phyloP scores from a whole-genome alignment of 2,797 vertebrate species.

The Pseudomugil gertrudae region DNA sequence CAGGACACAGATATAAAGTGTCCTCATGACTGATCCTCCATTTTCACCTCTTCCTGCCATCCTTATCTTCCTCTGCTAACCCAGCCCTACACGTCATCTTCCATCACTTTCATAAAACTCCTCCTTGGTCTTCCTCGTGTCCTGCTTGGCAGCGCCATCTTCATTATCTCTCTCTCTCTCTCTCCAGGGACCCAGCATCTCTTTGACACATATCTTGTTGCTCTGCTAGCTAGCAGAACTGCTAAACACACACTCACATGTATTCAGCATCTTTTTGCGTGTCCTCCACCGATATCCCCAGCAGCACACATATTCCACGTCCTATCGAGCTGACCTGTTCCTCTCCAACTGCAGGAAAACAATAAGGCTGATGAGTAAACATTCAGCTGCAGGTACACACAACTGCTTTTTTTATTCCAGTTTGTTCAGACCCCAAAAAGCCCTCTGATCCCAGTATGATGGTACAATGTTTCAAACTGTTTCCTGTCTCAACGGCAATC shows the following conservation, averaged over 20 bases:
- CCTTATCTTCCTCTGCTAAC: background rate
- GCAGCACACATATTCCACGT: conserved; percentile 90
- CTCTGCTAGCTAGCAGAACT: too few relatives aligned
- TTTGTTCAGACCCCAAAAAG: background rate
- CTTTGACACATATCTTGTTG: too few relatives aligned
- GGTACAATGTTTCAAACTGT: background rate
- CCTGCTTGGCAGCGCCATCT: background rate
- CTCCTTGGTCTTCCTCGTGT: background rate
- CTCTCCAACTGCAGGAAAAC: conserved; percentile 85
- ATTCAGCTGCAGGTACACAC: background rate
- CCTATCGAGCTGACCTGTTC: conserved; percentile 92
- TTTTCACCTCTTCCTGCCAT: background rate
- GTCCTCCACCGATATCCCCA: conserved; percentile 94
- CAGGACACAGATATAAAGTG: too few relatives aligned
- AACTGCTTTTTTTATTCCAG: background rate
- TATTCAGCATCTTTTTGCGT: conserved; percentile 93
- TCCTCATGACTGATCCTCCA: background rate
- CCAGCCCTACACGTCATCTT: background rate
- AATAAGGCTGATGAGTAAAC: conserved; percentile 6
- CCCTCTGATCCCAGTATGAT: background rate
- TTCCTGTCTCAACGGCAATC: background rate
- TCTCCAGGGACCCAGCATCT: background rate
- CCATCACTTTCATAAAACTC: background rate
- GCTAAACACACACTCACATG: conserved; percentile 85
- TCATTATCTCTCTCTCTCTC: background rate